Evolutionary conservation across 2,113 vertebrate genomes (phyloP).

Genomic region (Speoplatyrhinus poulsoni): DNA sequence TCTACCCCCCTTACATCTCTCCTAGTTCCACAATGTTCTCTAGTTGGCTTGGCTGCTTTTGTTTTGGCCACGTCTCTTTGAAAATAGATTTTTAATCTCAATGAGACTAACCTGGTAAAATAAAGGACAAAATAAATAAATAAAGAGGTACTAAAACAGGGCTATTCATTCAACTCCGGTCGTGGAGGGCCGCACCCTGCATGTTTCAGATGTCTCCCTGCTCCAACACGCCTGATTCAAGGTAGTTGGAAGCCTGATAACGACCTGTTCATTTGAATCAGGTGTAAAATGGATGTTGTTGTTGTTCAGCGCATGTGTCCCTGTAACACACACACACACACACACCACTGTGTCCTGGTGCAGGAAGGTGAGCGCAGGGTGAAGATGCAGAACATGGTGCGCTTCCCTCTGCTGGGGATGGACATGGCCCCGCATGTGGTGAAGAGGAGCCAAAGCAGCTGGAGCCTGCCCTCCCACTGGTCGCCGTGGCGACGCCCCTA

Average conservation of each 20-base stretch:
- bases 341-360: neutral
- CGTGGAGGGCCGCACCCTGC: no score
- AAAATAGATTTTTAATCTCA: no score
- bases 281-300: no score
- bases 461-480: constrained; percentile 97
- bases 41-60: no score
- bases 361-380: constrained; percentile 92
- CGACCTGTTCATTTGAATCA: no score
- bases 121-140: no score
- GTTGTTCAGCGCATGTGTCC: neutral
- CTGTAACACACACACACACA: no score
- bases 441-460: constrained; percentile 97
- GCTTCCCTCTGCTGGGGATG: constrained; percentile 90
- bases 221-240: no score
- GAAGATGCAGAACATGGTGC: constrained; percentile 97
- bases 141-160: neutral
- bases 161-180: neutral
- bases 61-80: no score
- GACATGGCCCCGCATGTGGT: constrained; percentile 99
- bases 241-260: no score
- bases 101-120: no score
- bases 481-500: constrained; percentile 96
- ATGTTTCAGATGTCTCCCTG: no score
- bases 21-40: neutral
- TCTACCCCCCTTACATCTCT: neutral